Evolutionary conservation across 2,888 invertebrate species (phyloP).

Genomic region (Lamproptera curius): DNA sequence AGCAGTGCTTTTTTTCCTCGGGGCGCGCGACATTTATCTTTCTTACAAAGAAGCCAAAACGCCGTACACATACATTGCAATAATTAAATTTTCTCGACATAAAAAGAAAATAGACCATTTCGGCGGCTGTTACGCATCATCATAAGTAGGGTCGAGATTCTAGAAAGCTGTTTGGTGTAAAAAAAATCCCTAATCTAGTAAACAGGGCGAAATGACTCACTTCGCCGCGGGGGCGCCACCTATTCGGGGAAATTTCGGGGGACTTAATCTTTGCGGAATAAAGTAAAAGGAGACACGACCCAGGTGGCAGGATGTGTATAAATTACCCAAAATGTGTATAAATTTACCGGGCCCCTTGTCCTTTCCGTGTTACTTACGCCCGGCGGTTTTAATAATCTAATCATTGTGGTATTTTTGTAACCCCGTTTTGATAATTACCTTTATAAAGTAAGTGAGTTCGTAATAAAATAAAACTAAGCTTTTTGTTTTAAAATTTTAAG

Average conservation of each 20-base stretch:
- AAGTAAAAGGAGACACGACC: slow-evolving; percentile 76
- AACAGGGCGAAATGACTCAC: slow-evolving; percentile 77
- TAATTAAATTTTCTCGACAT: slow-evolving; percentile 49
- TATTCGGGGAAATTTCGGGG: slow-evolving; percentile 59
- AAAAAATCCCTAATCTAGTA: slow-evolving; percentile 75
- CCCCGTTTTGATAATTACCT: background rate
- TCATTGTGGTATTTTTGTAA: background rate
- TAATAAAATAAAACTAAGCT: no score
- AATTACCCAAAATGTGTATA: slow-evolving; percentile 47
- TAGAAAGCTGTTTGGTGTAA: slow-evolving; percentile 67
- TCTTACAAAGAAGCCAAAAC: slow-evolving; percentile 1
- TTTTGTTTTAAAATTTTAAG: no score
- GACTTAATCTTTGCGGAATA: slow-evolving; percentile 76
- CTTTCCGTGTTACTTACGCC: slow-evolving; percentile 48
- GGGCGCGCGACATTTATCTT: background rate
- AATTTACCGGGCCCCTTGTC: slow-evolving; percentile 63
- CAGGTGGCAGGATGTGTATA: slow-evolving; percentile 53
- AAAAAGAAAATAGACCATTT: slow-evolving; percentile 49
- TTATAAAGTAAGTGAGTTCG: background rate
- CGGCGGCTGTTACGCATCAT: slow-evolving; percentile 55
- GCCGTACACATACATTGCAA: slow-evolving; percentile 28
- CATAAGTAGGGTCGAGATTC: slow-evolving; percentile 36
- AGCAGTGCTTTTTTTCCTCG: background rate
- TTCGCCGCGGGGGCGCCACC: slow-evolving; percentile 64
- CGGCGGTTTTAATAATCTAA: slow-evolving; percentile 15